Percentiles rank a stretch among this genome's conserved stretches.
phyloP scores from a whole-genome alignment of 2,113 vertebrate genomes.

The Petroica traversi region DNA sequence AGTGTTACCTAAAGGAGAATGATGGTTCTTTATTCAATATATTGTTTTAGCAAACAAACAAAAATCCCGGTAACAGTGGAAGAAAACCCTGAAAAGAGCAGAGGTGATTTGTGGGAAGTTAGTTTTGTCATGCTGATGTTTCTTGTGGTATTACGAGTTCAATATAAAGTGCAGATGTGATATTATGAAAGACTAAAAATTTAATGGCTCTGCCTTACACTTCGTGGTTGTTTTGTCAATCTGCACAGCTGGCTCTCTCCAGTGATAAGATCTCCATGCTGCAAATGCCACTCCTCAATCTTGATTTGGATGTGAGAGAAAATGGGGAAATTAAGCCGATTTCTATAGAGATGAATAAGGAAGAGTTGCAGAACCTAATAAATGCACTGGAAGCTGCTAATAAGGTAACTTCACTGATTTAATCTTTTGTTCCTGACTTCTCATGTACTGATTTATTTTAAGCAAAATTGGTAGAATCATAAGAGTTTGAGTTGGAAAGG shows the following conservation, averaged over 20 bases:
- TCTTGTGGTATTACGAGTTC: background rate
- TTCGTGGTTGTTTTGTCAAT: background rate
- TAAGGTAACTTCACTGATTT: slow-evolving; percentile 79
- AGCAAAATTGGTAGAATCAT: accelerated
- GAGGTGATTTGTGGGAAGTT: background rate
- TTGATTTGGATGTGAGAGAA: slow-evolving; percentile 87
- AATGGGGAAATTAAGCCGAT: slow-evolving; percentile 76
- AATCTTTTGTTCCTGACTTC: background rate
- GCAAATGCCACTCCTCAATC: slow-evolving; percentile 89
- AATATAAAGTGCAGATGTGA: background rate
- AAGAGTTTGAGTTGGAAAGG: background rate
- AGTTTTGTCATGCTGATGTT: background rate
- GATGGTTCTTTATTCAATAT: background rate
- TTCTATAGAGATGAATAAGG: slow-evolving; percentile 90
- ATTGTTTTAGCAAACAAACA: background rate
- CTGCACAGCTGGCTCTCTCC: slow-evolving; percentile 86
- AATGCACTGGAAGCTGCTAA: slow-evolving; percentile 89
- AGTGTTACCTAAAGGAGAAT: background rate
- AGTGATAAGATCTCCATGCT: slow-evolving; percentile 94
- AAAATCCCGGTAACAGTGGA: accelerated
- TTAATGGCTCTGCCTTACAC: background rate
- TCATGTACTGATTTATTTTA: background rate
- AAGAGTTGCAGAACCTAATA: slow-evolving; percentile 89
- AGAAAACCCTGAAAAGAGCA: background rate
- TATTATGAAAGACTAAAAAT: background rate